These are phyloP conservation scores for Cosmia trapezina DNA, from an alignment of 2,888 invertebrate genomes.

Conservation along the genomic window DNA sequence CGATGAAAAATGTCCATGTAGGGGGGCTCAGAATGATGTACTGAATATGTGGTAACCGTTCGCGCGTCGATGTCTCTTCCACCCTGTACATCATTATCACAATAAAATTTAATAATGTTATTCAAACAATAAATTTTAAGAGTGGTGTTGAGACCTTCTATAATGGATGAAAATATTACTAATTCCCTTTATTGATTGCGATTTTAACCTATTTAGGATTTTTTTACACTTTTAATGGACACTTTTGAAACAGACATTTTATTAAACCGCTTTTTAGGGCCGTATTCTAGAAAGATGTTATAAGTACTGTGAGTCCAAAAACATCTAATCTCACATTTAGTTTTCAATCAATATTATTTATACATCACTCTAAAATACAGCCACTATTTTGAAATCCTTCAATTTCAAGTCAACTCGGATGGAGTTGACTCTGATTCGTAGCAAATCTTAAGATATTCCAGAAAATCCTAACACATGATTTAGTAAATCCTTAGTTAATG, in stretches of 20 bases:
- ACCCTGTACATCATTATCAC: no score
- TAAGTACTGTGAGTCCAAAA: no score
- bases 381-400: no score
- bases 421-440: not conserved
- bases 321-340: no score
- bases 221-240: not conserved
- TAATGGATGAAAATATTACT: not conserved
- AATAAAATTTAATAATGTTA: not conserved
- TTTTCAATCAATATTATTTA: not conserved
- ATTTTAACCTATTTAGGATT: not conserved
- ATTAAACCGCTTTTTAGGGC: not conserved
- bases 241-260: not conserved
- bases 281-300: no score
- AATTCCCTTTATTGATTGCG: not conserved
- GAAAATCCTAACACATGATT: constrained; percentile 1
- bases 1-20: no score
- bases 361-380: not conserved
- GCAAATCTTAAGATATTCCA: constrained; percentile 7
- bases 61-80: no score
- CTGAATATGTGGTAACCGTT: no score
- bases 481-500: not conserved
- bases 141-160: not conserved
- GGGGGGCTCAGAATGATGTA: no score
- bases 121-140: not conserved
- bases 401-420: no score